Base-by-base conservation (phyloP, 2,888 invertebrate genomes). In the Sturmia bella region DNA sequence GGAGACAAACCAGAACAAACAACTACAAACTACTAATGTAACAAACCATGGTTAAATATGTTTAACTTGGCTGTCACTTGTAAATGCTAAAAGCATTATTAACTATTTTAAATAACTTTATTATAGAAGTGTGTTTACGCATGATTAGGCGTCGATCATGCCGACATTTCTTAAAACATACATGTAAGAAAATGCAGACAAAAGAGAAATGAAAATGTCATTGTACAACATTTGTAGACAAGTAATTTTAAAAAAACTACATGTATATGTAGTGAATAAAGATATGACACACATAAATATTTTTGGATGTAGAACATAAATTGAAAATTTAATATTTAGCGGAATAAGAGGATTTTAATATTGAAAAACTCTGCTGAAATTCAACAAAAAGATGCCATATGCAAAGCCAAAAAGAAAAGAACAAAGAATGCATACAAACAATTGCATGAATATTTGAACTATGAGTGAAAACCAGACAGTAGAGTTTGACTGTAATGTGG, bases 31-130 rank as follows among this genome's bases (percentile, higher is more conserved):
- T 68, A 6, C 41, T 13, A 39, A 19, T 21, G 48, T 2, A 75
- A 52, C 75, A 56, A 41, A 50, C 68, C 41, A 66, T 77, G 32
- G 73, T 68, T 69, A 77, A 81, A 73, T 77, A 57, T 81, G 73
- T 81, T 81, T 77, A 77, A 77, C 77, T 77, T 68, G 63, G 81
- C 77, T 81, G 77, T 74, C 81, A 81, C 69, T 69, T 68, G 69
- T 64, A 68, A 73, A 82, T 78, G 73, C 74, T 82, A 45, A 74
- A 82, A 77, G 81, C 74, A 74, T 69, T 82, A 77, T 81, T 73
- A 63, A 68, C 59, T 74, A 64, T 77, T 78, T 81, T 77, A 81
- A 81, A 81, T 81, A 81, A 77, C 81, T 81, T 57, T 77, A 81
- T 81, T 81, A 77, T 73, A 39, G 57, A 57, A 57, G 21, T 75